Percentiles rank a stretch among this genome's conserved stretches.
phyloP scores from a whole-genome alignment of 2,888 invertebrate species.

The Lypha dubia region DNA sequence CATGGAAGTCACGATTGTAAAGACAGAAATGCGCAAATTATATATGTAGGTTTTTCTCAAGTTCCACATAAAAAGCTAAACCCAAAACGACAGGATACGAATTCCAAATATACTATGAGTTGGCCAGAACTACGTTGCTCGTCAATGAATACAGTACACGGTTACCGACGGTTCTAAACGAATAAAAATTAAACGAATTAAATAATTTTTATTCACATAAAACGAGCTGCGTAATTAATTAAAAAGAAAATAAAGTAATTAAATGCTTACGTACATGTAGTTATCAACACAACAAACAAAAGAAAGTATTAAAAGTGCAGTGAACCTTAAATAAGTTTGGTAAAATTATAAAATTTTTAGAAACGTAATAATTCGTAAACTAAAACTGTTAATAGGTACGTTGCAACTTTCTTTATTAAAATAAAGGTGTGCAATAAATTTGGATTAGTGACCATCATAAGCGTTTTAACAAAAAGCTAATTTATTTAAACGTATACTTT shows the following conservation, averaged over 20 bases:
- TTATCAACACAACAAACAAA: conserved; percentile 9
- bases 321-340: conserved; percentile 23
- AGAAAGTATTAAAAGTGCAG: conserved; percentile 53
- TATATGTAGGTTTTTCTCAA: conserved; percentile 52
- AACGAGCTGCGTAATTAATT: conserved; percentile 14
- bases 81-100: conserved; percentile 59
- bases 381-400: neutral
- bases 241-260: conserved; percentile 31
- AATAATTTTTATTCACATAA: conserved; percentile 46
- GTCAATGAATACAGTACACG: conserved; percentile 68
- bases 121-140: conserved; percentile 71
- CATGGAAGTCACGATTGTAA: conserved; percentile 44
- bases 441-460: neutral
- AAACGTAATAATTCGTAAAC: neutral
- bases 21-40: conserved; percentile 64
- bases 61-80: conserved; percentile 64
- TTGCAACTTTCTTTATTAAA: neutral
- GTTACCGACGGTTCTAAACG: conserved; percentile 66
- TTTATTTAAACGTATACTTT: neutral
- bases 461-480: neutral
- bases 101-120: conserved; percentile 46
- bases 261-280: neutral
- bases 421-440: neutral
- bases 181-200: conserved; percentile 53
- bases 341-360: conserved; percentile 8